Evolutionary conservation across 2,797 vertebrate genomes (phyloP), one percentile per base, ranked within the genome.

Genomic region (Gorsachius magnificus): DNA sequence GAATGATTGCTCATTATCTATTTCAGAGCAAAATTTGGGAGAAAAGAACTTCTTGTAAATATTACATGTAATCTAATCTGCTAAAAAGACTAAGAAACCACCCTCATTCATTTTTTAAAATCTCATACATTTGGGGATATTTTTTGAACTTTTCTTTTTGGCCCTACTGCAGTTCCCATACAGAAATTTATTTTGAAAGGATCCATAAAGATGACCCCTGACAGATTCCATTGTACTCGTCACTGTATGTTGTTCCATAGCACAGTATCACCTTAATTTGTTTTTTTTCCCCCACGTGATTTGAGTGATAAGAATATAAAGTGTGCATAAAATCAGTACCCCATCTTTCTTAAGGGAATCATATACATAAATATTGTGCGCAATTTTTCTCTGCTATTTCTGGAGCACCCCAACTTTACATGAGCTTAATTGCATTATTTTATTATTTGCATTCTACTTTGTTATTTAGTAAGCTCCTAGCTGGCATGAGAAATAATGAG

Each of bases 401-500:
- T 96, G 88, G 81, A 86, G 1, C 6, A 48, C 72, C 92, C 92
- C 82, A 69, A 92, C 35, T 95, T 89, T 86, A 70, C 96, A 95
- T 93, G 79, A 97, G 83, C 57, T 95, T 97, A 95, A 96, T 95
- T 97, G 96, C 69, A 87, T 95, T 97, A 92, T 97, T 94, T 96
- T 87, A 92, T 95, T 94, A 91, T 81, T 91, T 90, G 84, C 90
- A 87, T 89, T 79, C 76, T 90, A 45, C 90, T 95, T 96, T 80
- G 54, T 95, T 95, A 94, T 97, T 93, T 89, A 94, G 76, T 81
- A 96, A 96, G 89, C 96, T 93, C 83, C 91, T 84, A 48, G 93
- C 63, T 92, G 93, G 89, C 89, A 87, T 83, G 72, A 95, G 91
- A 96, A 96, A 97, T 97, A 98, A 98, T 96, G 95, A 98, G 96